Evolutionary conservation across 2,888 invertebrate species (phyloP), one percentile per base, ranked within the genome.

Genomic region (Ochropleura plecta): DNA sequence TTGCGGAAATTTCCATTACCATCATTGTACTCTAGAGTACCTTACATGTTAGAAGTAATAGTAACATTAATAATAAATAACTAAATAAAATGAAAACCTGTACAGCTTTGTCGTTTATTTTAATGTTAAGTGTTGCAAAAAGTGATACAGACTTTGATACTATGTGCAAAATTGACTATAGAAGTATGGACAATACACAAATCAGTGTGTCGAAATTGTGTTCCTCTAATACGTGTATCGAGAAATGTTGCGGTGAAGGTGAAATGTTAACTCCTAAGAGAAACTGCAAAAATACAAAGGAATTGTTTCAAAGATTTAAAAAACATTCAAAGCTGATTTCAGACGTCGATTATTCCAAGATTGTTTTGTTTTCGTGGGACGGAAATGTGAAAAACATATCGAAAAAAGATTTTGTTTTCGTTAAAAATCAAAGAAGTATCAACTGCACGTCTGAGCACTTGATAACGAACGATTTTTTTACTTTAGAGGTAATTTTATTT

Each of bases 401-500:
- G 8, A 48, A 12, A 3, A 83, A 66, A 10, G 6, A n/a, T 57
- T 69, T 79, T 40, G 16, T 48, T 57, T 79, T 81, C 1, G 5
- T 81, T 14, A 40, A 12, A 55, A 81, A 80, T 67, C 5, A 14
- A 8, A 73, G 49, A 69, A 0, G 30, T 73, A 0, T 42, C 1
- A 14, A 12, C 1, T 81, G 84, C 55, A 73, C 67, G n/a, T 57
- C 49, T 5, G 60, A 44, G 12, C n/a, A 73, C 10, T 0, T 1
- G 3, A 9, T 5, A 8, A 20, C 0, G 42, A 46, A 51, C 18
- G 18, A 10, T 8, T 83, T 62, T 65, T 44, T 48, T 48, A 66
- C 83, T 57, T 10, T 73, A 48, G 84, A 79, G 74, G 80, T 81
- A 0, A 44, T 76, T 62, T 51, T 42, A 3, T 7, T 49, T 30